Evolutionary conservation across 2,888 invertebrate genomes (phyloP), one percentile per base, ranked within the genome.

Genomic region (Chymomyza amoena): DNA sequence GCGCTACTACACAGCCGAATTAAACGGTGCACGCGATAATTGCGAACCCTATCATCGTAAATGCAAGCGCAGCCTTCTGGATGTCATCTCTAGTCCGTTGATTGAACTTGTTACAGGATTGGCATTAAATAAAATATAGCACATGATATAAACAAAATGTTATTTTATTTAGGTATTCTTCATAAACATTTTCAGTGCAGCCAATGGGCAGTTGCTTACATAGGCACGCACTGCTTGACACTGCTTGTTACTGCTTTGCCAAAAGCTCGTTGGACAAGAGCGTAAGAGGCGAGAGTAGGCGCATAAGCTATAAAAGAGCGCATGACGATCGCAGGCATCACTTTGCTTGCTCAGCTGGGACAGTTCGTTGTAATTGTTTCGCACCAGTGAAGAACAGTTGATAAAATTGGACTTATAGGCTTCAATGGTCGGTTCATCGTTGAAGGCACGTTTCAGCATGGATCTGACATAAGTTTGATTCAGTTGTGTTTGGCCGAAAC

Each of bases 1-100:
- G 20, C 64, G 73, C 6, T 90, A 89, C 56, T 90, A 90, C 68
- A 76, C 77, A n/a, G 90, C 90, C 0, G 89, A 90, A 64, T 28
- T 75, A n/a, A 79, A 84, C 54, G 90, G 90, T 0, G 54, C 69
- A n/a, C 70, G 78, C 10, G 78, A 81, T 6, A 72, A 81, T 4
- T 90, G 90, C 16, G 32, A 50, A 0, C 61, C 50, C 16, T 90
- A 89, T 59, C 45, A 64, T 0, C 4, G 45, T 7, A 64, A 75
- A 4, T 90, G 90, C 60, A 39, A 68, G 0, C 80, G 82, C 25
- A 90, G 88, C 70, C 67, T 90, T 52, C 67, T 90, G 54, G 85
- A 89, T 61, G 70, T 90, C n/a, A 90, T 90, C 71, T 89, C 90
- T 32, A 79, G 79, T 4, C 81, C 90, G 1, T 54, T 89, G 15